A percentile compares a stretch with the other conserved stretches of the same genome.
These are phyloP conservation scores for Leptogaster cylindrica DNA, from an alignment of 2,888 invertebrate species.

Conservation along the genomic window DNA sequence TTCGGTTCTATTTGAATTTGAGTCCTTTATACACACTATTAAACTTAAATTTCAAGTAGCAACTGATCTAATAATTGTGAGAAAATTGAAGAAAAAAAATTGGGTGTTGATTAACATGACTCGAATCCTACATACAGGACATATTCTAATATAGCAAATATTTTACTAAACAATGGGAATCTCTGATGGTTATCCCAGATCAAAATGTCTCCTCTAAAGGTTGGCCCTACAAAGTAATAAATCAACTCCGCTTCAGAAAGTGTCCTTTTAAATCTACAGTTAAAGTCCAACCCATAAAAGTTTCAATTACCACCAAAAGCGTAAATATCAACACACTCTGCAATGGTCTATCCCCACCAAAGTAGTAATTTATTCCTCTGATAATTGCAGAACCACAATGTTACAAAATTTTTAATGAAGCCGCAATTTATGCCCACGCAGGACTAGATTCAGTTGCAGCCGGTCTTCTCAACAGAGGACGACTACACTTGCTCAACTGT, in stretches of 20 bases:
- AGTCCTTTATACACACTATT: too few species aligned
- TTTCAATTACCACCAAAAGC: slow-evolving; percentile 48
- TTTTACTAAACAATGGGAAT: too few species aligned
- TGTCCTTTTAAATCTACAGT: slow-evolving; percentile 37
- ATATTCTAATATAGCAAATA: too few species aligned
- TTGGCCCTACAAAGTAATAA: not conserved
- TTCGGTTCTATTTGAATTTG: too few species aligned
- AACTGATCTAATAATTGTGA: too few species aligned
- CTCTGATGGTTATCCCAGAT: too few species aligned
- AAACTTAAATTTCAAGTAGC: too few species aligned
- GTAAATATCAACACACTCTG: slow-evolving; percentile 43
- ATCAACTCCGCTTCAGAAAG: too few species aligned
- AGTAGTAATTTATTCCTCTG: slow-evolving; percentile 47
- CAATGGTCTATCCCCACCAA: slow-evolving; percentile 7
- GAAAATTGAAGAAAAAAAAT: too few species aligned
- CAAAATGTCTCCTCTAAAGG: too few species aligned
- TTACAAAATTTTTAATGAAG: slow-evolving; percentile 50
- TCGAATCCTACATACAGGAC: too few species aligned
- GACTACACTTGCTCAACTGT: not conserved
- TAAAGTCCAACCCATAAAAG: slow-evolving; percentile 43
- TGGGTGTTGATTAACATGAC: too few species aligned
- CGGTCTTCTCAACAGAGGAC: not conserved
- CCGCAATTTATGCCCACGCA: slow-evolving; percentile 47
- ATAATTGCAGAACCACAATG: slow-evolving; percentile 49
- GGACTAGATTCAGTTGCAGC: slow-evolving; percentile 7